Evolutionary conservation across 2,888 invertebrate species (phyloP).

Genomic region (Cyclophora punctaria): DNA sequence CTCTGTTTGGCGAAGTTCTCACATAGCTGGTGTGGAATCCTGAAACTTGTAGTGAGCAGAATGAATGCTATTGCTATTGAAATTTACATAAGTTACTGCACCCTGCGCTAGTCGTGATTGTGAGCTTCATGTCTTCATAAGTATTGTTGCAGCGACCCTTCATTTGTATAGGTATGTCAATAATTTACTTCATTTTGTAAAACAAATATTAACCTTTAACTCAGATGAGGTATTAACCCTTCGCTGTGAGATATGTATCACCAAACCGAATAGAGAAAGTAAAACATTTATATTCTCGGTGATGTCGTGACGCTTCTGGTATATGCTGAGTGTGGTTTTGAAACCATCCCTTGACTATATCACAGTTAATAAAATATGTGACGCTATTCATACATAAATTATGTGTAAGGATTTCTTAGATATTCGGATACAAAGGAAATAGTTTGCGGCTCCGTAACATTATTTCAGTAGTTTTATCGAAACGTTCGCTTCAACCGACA

Average conservation of each 20-base stretch:
- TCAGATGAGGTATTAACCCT: too few species aligned
- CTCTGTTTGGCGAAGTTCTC: conserved; percentile 56
- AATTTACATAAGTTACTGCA: conserved; percentile 60
- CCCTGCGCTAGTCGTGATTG: conserved; percentile 27
- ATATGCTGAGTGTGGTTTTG: too few species aligned
- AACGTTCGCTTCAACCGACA: conserved; percentile 35
- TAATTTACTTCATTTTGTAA: too few species aligned
- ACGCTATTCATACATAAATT: conserved; percentile 13
- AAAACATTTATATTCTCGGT: too few species aligned
- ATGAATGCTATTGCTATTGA: conserved; percentile 46
- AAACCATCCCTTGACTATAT: too few species aligned
- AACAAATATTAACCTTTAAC: too few species aligned
- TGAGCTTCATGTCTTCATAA: conserved; percentile 15
- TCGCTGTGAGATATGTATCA: too few species aligned
- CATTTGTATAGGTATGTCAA: too few species aligned
- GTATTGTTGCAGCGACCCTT: conserved; percentile 1
- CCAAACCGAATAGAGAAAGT: too few species aligned
- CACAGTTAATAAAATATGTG: neutral
- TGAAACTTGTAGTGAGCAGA: conserved; percentile 50
- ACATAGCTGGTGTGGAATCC: conserved; percentile 55
- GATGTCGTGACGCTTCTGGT: too few species aligned
- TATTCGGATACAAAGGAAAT: conserved; percentile 16
- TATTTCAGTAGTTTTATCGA: conserved; percentile 49
- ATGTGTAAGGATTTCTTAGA: conserved; percentile 15
- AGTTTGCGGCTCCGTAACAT: conserved; percentile 28